Conservation (phyloP, 2,797 vertebrate species). For the Myotis vivesi region DNA sequence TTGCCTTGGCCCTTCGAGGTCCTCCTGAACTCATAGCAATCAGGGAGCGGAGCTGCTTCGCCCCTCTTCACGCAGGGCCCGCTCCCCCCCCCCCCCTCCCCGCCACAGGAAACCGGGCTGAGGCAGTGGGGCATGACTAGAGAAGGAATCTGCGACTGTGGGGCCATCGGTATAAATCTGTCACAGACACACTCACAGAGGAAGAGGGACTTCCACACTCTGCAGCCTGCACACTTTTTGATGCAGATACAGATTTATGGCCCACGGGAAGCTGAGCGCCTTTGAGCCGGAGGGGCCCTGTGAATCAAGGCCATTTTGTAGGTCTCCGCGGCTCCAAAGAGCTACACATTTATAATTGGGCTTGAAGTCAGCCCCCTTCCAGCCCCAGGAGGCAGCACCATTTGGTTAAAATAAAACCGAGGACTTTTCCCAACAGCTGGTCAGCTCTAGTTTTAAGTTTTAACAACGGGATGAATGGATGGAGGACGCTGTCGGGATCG, state of each 20-base stretch:
- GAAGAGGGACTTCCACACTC: constrained; percentile 83
- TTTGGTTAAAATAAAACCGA: constrained; percentile 69
- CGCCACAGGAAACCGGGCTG: constrained; percentile 86
- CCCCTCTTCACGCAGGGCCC: constrained; percentile 80
- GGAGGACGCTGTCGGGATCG: constrained; percentile 59
- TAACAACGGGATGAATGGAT: constrained; percentile 60
- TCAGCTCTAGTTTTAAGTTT: constrained; percentile 58
- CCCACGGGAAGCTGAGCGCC: constrained; percentile 70
- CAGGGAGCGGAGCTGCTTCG: constrained; percentile 85
- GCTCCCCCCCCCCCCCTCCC: constrained; percentile 85
- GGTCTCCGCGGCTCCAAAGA: constrained; percentile 11
- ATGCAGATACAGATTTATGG: constrained; percentile 83
- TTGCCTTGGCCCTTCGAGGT: constrained; percentile 78
- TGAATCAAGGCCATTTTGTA: constrained; percentile 38
- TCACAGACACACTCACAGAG: constrained; percentile 83
- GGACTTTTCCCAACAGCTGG: constrained; percentile 71
- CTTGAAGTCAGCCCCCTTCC: constrained; percentile 54
- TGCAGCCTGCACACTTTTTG: constrained; percentile 77
- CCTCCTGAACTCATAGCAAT: constrained; percentile 83
- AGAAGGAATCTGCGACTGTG: constrained; percentile 83
- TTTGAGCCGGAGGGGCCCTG: constrained; percentile 67
- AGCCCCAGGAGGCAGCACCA: constrained; percentile 55
- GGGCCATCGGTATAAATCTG: constrained; percentile 86
- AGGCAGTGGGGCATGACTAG: constrained; percentile 82
- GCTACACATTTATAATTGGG: constrained; percentile 61